Base-by-base conservation (phyloP, 2,797 vertebrate genomes). In the Scolopax bukidnonensis region DNA sequence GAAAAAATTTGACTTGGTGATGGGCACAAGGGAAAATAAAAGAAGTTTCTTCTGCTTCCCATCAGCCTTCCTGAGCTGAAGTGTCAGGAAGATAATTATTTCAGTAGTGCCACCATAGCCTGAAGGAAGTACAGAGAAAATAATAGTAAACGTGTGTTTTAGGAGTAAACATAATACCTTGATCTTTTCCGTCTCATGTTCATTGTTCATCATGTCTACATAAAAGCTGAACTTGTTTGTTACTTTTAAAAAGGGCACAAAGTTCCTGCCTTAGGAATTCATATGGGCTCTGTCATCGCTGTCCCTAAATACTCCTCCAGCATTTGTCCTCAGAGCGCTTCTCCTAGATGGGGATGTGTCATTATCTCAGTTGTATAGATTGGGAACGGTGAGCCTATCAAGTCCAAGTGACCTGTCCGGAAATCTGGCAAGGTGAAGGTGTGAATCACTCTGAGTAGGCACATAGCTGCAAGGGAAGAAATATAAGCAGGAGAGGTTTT, bases 381-480 rank as follows among this genome's bases (percentile, higher is more conserved):
- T 56, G 56, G 47, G 71, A 93, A 8, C 74, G 17, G 51, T 56
- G 51, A 70, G 67, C 36, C 40, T 67, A 11, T 73, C 36, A 18
- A 7, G 69, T 64, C 61, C 78, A 81, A 94, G 87, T 68, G 90
- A 75, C 82, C 82, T 86, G 89, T 91, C 87, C 82, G 75, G 68
- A 83, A 80, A 64, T 67, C 51, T 79, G 71, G 43, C 68, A 91
- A 60, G 68, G 77, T 1, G 11, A 69, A 87, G 51, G 23, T 74
- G 81, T 87, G 89, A 94, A 68, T 84, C 71, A 79, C 36, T 82
- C 71, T 45, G 60, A 89, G 78, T 14, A 79, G 77, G 60, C 86
- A 75, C 32, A 70, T 41, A 70, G 71, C 84, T 87, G 50, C 3
- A 14, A 74, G 86, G 47, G 48, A 87, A 78, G 74, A 86, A 95